These are phyloP conservation scores for Mimachlamys varia DNA, from an alignment of 2,888 invertebrate genomes.

Conservation along the genomic window DNA sequence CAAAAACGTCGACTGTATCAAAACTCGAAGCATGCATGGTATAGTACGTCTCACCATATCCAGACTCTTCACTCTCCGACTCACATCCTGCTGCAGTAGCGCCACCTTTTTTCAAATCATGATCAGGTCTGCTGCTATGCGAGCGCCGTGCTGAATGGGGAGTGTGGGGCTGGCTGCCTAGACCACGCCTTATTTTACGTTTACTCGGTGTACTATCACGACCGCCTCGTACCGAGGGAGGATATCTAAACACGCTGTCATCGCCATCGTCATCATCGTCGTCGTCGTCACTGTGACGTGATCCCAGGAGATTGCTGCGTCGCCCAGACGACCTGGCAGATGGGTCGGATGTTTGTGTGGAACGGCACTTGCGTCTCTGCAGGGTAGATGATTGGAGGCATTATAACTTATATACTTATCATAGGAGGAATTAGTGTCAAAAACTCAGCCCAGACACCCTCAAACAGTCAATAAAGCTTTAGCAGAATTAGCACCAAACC, in stretches of 20 bases:
- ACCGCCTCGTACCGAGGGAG: conserved; percentile 54
- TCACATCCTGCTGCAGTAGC: conserved; percentile 67
- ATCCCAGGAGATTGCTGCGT: conserved; percentile 60
- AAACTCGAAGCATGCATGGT: conserved; percentile 78
- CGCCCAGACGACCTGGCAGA: conserved; percentile 61
- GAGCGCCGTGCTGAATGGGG: conserved; percentile 43
- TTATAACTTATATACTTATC: conserved; percentile 36
- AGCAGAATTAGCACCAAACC: background rate
- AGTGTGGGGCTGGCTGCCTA: conserved; percentile 40
- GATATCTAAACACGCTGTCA: conserved; percentile 59
- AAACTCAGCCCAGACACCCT: background rate
- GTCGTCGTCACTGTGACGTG: conserved; percentile 60
- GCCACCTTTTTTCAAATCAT: conserved; percentile 63
- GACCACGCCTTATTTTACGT: conserved; percentile 59
- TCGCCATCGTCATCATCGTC: conserved; percentile 64
- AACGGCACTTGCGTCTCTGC: conserved; percentile 71
- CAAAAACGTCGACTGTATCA: conserved; percentile 71
- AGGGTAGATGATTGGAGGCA: conserved; percentile 58
- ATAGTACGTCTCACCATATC: conserved; percentile 76
- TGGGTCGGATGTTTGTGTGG: conserved; percentile 72
- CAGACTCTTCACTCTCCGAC: conserved; percentile 77
- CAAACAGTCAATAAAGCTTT: background rate
- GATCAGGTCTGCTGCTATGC: conserved; percentile 40
- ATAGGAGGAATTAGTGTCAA: background rate
- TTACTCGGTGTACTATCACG: conserved; percentile 60